Base-by-base conservation (phyloP, 2,797 vertebrate species). In the Leptodactylus fallax region DNA sequence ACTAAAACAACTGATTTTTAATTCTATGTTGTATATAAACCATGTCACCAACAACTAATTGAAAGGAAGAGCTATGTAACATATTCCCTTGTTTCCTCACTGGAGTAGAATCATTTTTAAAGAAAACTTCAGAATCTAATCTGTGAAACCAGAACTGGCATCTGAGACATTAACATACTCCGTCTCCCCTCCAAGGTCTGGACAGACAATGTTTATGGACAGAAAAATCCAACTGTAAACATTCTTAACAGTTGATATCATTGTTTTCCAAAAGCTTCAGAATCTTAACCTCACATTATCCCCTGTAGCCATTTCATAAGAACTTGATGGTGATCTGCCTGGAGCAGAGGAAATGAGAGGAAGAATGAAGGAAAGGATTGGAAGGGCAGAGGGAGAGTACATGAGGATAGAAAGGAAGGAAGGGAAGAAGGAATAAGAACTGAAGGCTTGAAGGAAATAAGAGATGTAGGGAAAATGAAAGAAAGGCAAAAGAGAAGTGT, bases 121-220 rank as follows among this genome's bases (percentile, higher is more conserved):
- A 25, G 58, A 77, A 77, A 85, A 61, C 83, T 19, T 63, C 71
- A 21, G 36, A 85, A 77, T 77, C 14, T 85, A 85, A 77, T 85
- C 72, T 85, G 3, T 14, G 49, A 36, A 56, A 78, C n/a, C 79
- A 60, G 45, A 63, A 36, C 53, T 51, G 56, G 69, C 67, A 76
- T 81, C 25, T 1, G 10, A 87, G 85, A 82, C 85, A 74, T 56
- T 61, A 82, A 79, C 61, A 25, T 53, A 61, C 27, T 80, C 65
- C 72, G 67, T 88, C 87, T 85, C 55, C 63, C 61, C 49, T 80
- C 79, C 87, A 49, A 85, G 55, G 87, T 85, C 87, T 55, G 87
- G 76, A 63, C 63, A 61, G 82, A 61, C 61, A 80, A 47, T 87
- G 87, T 87, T 87, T 87, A 84, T 83, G 87, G 81, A 84, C 72